Evolutionary conservation across 1,140 invertebrate genomes (phyloP), one percentile per base, ranked within the genome.

Genomic region (Heterodera schachtii): DNA sequence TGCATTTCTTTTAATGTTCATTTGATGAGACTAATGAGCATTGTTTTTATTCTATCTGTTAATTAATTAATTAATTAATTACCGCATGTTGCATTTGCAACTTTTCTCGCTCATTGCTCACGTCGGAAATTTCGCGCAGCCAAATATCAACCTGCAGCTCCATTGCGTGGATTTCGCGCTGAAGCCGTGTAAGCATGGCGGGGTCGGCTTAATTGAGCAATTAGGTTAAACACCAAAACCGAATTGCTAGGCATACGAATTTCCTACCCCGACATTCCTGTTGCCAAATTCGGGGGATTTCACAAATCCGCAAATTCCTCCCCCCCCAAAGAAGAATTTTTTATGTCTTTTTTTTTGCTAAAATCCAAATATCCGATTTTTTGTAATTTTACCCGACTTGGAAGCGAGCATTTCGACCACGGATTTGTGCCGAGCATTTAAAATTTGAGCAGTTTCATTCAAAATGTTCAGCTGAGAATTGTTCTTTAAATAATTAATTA

Each of bases 381-480:
- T 64, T 44, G 3, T 73, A 73, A 73, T 47, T 52, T 16, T 19
- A 73, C 49, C 19, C 19, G 11, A 16, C 49, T 73, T 46, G 3
- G 49, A 44, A 60, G 79, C 79, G 3, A 81, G 75, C 31, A 79
- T 64, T 5, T 81, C 49, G 2, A 41, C 75, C 21, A 81, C 57
- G 6, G 19, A 60, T 52, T 81, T 79, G 41, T 81, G 79, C 4
- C 79, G 73, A 8, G 19, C 64, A 47, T 44, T 46, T 21, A 81
- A 57, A 8, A 64, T 44, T 47, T 66, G 76, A 3, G 79, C 73
- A 60, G 79, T 81, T 64, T 52, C 71, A 79, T 64, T 44, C 60
- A 81, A 79, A 79, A 81, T 81, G 4, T 81, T 64, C 41, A 81
- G 21, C 64, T 81, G 79, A 5, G 60, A 79, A n/a, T 64, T 71